Conservation (phyloP, 2,888 invertebrate genomes). For the Trissoscelio sp. region DNA sequence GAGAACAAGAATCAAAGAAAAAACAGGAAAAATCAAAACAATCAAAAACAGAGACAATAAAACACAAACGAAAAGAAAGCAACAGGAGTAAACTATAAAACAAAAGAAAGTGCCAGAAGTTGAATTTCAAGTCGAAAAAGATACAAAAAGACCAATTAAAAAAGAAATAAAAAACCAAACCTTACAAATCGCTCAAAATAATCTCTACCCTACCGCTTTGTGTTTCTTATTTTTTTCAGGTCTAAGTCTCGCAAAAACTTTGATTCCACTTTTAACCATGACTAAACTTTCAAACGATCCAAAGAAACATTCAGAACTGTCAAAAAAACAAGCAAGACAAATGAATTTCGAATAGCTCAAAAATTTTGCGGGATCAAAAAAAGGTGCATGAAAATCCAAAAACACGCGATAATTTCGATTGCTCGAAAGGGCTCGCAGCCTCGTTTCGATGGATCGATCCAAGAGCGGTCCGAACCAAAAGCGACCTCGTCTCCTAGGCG, state of each 20-base stretch:
- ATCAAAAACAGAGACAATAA: no score
- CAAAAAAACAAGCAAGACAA: background rate
- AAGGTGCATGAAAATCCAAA: no score
- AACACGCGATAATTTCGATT: conserved; percentile 45
- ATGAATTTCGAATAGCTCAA: background rate
- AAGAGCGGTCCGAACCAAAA: conserved; percentile 84
- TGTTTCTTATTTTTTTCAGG: conserved; percentile 61
- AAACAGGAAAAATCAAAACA: no score
- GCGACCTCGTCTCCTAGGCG: conserved; percentile 90
- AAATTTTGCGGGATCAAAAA: conserved; percentile 5
- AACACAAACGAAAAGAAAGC: no score
- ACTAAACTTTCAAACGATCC: conserved; percentile 5
- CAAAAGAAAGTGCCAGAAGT: no score
- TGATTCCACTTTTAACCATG: conserved; percentile 62
- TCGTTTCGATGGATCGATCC: conserved; percentile 71
- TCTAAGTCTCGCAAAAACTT: conserved; percentile 61
- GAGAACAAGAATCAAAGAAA: no score
- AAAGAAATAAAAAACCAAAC: no score
- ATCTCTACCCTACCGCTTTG: conserved; percentile 45
- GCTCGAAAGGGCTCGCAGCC: conserved; percentile 38
- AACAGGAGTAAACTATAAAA: no score
- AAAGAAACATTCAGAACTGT: no score
- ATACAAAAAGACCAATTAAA: no score
- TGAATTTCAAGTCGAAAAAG: no score
- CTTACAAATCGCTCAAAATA: no score